These are phyloP conservation scores for Lottia scabra DNA, from an alignment of 2,888 invertebrate genomes.

Conservation along the genomic window DNA sequence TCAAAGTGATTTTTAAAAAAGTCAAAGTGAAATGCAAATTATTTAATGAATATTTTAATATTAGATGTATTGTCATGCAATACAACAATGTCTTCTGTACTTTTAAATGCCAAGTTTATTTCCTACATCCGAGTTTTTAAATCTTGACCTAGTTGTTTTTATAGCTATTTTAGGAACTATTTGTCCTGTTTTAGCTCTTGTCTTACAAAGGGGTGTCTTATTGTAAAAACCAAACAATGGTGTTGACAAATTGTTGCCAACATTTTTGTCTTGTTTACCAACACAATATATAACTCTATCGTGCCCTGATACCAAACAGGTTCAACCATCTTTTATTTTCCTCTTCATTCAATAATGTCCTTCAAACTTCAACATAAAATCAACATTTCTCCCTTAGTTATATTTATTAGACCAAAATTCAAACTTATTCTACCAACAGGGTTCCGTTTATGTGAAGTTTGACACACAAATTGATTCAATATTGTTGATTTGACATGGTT, in stretches of 20 bases:
- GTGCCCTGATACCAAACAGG: slow-evolving; percentile 1
- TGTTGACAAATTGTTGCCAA: slow-evolving; percentile 2
- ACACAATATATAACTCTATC: background rate
- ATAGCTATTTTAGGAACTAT: background rate
- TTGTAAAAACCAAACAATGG: slow-evolving; percentile 1
- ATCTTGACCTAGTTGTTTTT: background rate
- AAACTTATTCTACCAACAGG: background rate
- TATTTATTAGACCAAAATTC: slow-evolving; percentile 1
- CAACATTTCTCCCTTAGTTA: background rate
- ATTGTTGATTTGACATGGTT: background rate
- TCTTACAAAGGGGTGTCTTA: slow-evolving; percentile 2
- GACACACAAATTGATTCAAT: background rate
- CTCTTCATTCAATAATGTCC: slow-evolving; percentile 1
- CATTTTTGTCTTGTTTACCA: slow-evolving; percentile 3
- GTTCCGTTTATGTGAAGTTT: background rate
- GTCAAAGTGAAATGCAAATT: too few species aligned
- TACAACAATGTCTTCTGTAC: too few species aligned
- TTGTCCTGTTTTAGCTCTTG: slow-evolving; percentile 2
- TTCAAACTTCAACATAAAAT: background rate
- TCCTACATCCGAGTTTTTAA: too few species aligned
- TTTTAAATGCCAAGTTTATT: too few species aligned
- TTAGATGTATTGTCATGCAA: too few species aligned
- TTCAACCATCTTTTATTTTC: background rate
- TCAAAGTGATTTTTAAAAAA: too few species aligned
- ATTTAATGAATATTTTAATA: too few species aligned